Conservation (phyloP, 2,113 vertebrate genomes). For the Chaenocephalus aceratus region DNA sequence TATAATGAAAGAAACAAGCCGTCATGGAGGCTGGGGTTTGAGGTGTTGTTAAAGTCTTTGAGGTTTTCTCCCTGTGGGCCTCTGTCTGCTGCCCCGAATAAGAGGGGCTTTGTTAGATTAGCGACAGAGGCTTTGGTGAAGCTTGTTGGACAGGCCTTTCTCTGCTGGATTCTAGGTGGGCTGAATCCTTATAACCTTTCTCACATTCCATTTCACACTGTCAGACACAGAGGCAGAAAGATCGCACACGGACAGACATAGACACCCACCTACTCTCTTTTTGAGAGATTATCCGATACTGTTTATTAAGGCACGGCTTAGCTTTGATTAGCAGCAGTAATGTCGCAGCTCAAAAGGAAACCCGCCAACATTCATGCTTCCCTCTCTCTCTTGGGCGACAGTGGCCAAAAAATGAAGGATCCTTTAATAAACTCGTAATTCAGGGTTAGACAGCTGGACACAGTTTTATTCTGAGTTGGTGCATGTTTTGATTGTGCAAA, state of each 20-base stretch:
- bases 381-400: background rate
- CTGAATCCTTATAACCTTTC: constrained; percentile 50
- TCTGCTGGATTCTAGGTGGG: constrained; percentile 56
- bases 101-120: constrained; percentile 78
- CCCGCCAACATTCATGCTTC: constrained; percentile 11
- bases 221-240: constrained; percentile 46
- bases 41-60: constrained; percentile 83
- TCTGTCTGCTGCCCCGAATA: constrained; percentile 77
- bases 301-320: background rate
- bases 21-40: constrained; percentile 76
- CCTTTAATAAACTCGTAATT: background rate
- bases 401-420: background rate
- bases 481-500: background rate
- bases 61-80: constrained; percentile 80
- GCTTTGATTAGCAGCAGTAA: constrained; percentile 52
- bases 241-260: constrained; percentile 31
- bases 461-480: background rate
- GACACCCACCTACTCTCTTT: background rate
- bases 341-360: constrained; percentile 54
- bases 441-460: background rate
- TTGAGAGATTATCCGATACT: constrained; percentile 23
- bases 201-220: constrained; percentile 51
- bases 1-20: constrained; percentile 79
- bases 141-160: constrained; percentile 67
- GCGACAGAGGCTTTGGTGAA: constrained; percentile 67